Evolutionary conservation across 2,113 vertebrate genomes (phyloP).

Genomic region (Nyctibius bracteatus): DNA sequence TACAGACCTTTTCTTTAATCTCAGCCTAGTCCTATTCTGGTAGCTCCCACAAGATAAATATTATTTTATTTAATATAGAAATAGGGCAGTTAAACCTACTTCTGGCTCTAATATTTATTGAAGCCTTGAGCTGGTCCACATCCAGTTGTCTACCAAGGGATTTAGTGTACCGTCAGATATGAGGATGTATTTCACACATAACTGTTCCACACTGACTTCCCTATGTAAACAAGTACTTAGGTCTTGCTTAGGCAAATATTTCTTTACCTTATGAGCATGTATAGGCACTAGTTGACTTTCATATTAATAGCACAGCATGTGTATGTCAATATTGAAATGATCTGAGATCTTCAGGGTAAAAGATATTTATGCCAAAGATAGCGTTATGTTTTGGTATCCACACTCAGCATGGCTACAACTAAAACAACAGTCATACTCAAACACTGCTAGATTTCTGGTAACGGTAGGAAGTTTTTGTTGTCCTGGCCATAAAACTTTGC

Average conservation of each 20-base stretch:
- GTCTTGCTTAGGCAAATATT: not conserved
- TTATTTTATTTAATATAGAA: not conserved
- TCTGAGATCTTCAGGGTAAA: not conserved
- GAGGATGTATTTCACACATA: not conserved
- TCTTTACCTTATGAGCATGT: not conserved
- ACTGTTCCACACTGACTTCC: not conserved
- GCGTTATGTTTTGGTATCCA: not conserved
- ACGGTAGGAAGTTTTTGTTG: not conserved
- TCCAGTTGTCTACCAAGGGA: not conserved
- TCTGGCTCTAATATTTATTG: not conserved
- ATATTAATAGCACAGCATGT: not conserved
- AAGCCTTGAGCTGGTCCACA: not conserved
- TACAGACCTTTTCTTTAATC: not conserved
- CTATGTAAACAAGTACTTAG: not conserved
- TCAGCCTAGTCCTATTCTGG: not conserved
- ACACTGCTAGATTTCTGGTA: not conserved
- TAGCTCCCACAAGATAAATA: not conserved
- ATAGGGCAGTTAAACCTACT: not conserved
- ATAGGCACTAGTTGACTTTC: not conserved
- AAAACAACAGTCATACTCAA: not conserved
- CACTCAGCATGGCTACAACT: not conserved
- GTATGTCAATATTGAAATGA: not conserved
- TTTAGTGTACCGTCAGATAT: not conserved
- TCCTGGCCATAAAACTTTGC: not conserved
- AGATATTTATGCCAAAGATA: not conserved